Percentiles rank a stretch among this genome's conserved stretches.
phyloP scores from a whole-genome alignment of 2,113 vertebrate genomes.

The Heteronetta atricapilla region DNA sequence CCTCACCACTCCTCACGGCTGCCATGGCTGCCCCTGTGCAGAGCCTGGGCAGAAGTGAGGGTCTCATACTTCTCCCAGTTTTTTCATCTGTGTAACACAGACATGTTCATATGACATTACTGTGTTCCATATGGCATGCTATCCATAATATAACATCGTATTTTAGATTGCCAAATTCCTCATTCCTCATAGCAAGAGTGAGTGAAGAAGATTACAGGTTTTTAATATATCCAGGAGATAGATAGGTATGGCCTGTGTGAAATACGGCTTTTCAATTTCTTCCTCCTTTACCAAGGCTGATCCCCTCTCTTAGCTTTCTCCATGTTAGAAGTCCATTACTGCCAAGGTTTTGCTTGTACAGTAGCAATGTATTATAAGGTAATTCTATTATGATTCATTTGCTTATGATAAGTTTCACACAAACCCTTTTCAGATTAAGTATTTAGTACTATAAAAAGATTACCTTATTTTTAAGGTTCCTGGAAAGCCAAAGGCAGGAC shows the following conservation, averaged over 20 bases:
- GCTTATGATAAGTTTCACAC: not conserved
- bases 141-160: accelerated
- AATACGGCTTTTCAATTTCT: not conserved
- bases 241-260: not conserved
- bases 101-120: not conserved
- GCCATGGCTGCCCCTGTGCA: not conserved
- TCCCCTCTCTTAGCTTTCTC: not conserved
- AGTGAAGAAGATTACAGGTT: not conserved
- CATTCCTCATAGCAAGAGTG: not conserved
- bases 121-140: not conserved
- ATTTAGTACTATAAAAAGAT: not conserved
- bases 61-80: not conserved
- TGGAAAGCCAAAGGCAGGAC: not conserved
- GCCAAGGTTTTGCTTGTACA: not conserved
- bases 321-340: not conserved
- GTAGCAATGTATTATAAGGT: not conserved
- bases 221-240: not conserved
- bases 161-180: not conserved
- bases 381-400: not conserved
- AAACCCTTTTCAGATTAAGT: not conserved
- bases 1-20: not conserved
- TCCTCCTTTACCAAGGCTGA: not conserved
- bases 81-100: not conserved
- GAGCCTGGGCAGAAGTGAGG: not conserved
- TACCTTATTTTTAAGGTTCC: not conserved